Evolutionary conservation across 2,888 invertebrate genomes (phyloP).

Genomic region (Lasioglossum zephyrum): DNA sequence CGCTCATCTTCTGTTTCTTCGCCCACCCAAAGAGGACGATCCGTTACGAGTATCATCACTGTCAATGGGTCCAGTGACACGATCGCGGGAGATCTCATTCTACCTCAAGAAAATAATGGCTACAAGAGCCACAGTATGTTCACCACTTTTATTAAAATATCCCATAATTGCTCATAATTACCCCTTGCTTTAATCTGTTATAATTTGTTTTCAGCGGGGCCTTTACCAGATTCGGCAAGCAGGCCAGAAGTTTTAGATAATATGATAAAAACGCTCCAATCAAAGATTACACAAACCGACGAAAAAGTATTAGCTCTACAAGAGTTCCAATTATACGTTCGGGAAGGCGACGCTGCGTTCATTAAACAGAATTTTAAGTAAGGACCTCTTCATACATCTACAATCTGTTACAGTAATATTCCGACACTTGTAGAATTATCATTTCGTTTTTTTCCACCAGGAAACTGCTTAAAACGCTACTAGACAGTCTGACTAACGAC

Average conservation of each 20-base stretch:
- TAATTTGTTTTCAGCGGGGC: slow-evolving; percentile 36
- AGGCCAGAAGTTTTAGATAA: slow-evolving; percentile 81
- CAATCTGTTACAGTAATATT: neutral
- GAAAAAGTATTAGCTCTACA: slow-evolving; percentile 79
- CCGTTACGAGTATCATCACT: slow-evolving; percentile 76
- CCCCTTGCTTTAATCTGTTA: neutral
- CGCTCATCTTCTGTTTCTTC: slow-evolving; percentile 84
- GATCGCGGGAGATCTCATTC: slow-evolving; percentile 81
- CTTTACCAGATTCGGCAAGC: slow-evolving; percentile 77
- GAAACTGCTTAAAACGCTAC: slow-evolving; percentile 89
- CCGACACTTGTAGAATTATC: neutral
- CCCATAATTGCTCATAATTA: neutral
- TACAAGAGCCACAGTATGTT: slow-evolving; percentile 80
- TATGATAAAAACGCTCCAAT: slow-evolving; percentile 79
- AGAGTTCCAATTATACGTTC: slow-evolving; percentile 81
- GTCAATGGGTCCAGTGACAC: slow-evolving; percentile 82
- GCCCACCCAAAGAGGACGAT: slow-evolving; percentile 82
- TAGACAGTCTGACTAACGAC: slow-evolving; percentile 89
- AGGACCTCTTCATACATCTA: slow-evolving; percentile 20
- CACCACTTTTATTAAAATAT: neutral
- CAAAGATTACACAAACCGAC: slow-evolving; percentile 72
- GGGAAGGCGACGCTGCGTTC: slow-evolving; percentile 79
- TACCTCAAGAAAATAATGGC: slow-evolving; percentile 83
- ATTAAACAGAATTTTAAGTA: slow-evolving; percentile 82
- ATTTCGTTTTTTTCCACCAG: slow-evolving; percentile 63